Conservation (phyloP, 2,888 invertebrate genomes). For the Latheticus oryzae region DNA sequence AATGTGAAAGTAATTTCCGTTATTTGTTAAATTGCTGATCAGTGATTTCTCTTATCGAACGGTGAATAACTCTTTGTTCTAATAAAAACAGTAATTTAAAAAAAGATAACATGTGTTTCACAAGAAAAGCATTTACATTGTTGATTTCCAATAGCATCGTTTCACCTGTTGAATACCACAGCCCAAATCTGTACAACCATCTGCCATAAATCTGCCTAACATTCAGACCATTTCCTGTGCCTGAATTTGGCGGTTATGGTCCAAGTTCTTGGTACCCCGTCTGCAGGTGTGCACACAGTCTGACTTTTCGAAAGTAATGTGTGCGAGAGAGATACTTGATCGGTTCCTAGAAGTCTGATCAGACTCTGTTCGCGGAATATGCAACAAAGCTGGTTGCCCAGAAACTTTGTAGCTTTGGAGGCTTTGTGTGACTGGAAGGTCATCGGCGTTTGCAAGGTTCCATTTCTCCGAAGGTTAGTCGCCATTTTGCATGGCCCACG, state of each 20-base stretch:
- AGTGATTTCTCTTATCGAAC: too few relatives aligned
- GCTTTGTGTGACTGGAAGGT: constrained; percentile 24
- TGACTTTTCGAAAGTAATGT: constrained; percentile 35
- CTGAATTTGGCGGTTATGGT: constrained; percentile 2
- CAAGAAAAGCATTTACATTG: too few relatives aligned
- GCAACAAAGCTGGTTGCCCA: constrained; percentile 39
- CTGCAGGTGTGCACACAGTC: constrained; percentile 50
- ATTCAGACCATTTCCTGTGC: constrained; percentile 34
- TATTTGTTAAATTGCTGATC: too few relatives aligned
- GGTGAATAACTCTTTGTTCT: too few relatives aligned
- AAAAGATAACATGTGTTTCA: too few relatives aligned
- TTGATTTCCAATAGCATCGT: too few relatives aligned
- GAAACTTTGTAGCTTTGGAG: constrained; percentile 22
- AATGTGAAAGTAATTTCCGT: too few relatives aligned
- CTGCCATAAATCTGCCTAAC: constrained; percentile 11
- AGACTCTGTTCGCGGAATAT: constrained; percentile 59
- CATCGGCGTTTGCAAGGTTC: constrained; percentile 14
- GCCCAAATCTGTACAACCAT: constrained; percentile 6
- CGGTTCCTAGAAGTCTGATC: constrained; percentile 62
- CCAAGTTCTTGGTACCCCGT: constrained; percentile 47
- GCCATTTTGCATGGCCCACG: too few relatives aligned
- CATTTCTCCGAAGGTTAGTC: constrained; percentile 28
- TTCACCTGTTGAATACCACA: constrained; percentile 36
- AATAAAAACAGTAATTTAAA: too few relatives aligned
- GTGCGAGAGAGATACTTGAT: constrained; percentile 37